These are phyloP conservation scores for Cancer borealis DNA, from an alignment of 2,888 invertebrate genomes.

Conservation along the genomic window DNA sequence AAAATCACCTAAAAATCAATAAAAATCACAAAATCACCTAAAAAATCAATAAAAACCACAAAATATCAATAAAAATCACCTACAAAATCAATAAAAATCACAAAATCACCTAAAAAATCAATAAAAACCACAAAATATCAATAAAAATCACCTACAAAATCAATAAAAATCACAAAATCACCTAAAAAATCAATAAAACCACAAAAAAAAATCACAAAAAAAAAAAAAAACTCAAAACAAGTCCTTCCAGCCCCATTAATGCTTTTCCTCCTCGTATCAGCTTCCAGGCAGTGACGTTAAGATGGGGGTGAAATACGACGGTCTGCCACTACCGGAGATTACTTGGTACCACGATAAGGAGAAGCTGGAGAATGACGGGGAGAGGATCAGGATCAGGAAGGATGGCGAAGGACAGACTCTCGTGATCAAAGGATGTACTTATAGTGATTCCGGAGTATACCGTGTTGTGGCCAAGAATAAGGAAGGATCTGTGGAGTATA, in stretches of 20 bases:
- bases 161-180: neutral
- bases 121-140: too few relatives aligned
- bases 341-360: slow-evolving; percentile 92
- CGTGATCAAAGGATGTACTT: slow-evolving; percentile 80
- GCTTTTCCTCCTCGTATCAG: slow-evolving; percentile 80
- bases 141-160: too few relatives aligned
- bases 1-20: too few relatives aligned
- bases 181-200: neutral
- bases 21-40: neutral
- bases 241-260: neutral
- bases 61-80: too few relatives aligned
- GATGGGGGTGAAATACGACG: slow-evolving; percentile 89
- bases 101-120: too few relatives aligned
- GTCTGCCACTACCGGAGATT: slow-evolving; percentile 91
- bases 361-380: slow-evolving; percentile 82
- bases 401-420: slow-evolving; percentile 74
- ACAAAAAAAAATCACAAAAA: neutral
- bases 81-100: too few relatives aligned
- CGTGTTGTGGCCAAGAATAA: slow-evolving; percentile 75
- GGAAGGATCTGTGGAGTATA: slow-evolving; percentile 74
- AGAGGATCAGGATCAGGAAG: slow-evolving; percentile 80
- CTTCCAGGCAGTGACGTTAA: slow-evolving; percentile 89
- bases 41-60: too few relatives aligned
- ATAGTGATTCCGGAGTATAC: slow-evolving; percentile 77
- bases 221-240: too few relatives aligned